A percentile compares a stretch with the other conserved stretches of the same genome.
Conservation (phyloP, 2,888 invertebrate species). For the Caenorhabditis sp. region DNA sequence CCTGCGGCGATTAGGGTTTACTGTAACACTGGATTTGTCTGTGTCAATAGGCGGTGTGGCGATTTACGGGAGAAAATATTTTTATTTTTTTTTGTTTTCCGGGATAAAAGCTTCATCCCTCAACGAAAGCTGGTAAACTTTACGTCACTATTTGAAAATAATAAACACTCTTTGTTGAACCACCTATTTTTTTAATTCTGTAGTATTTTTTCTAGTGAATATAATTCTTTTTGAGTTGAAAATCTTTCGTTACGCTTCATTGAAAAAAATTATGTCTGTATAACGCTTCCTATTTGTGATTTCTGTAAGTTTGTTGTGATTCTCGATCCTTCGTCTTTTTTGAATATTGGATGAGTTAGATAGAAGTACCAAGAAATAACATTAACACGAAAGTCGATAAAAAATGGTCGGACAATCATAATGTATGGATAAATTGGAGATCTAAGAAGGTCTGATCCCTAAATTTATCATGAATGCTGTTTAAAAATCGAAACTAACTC, state of each 20-base stretch:
- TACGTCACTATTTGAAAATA: too few species aligned
- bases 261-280: not conserved
- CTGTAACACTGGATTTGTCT: slow-evolving; percentile 27
- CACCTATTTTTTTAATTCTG: not conserved
- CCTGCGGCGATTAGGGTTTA: slow-evolving; percentile 8
- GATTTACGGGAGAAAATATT: slow-evolving; percentile 6
- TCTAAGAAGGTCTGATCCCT: not conserved
- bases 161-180: too few species aligned
- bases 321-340: not conserved
- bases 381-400: not conserved
- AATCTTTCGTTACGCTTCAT: not conserved
- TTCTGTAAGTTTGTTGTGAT: not conserved
- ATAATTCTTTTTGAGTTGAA: too few species aligned
- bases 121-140: too few species aligned
- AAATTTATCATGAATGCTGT: not conserved
- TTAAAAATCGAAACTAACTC: not conserved
- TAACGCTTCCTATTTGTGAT: not conserved
- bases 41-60: slow-evolving; percentile 36
- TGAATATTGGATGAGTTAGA: not conserved
- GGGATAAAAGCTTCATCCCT: too few species aligned
- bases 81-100: slow-evolving; percentile 5
- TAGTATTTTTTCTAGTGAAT: not conserved
- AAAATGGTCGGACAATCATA: not conserved
- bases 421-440: not conserved
- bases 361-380: not conserved